Evolutionary conservation across 2,113 vertebrate genomes (phyloP), one percentile per base, ranked within the genome.

Genomic region (Ctenodactylus gundi): DNA sequence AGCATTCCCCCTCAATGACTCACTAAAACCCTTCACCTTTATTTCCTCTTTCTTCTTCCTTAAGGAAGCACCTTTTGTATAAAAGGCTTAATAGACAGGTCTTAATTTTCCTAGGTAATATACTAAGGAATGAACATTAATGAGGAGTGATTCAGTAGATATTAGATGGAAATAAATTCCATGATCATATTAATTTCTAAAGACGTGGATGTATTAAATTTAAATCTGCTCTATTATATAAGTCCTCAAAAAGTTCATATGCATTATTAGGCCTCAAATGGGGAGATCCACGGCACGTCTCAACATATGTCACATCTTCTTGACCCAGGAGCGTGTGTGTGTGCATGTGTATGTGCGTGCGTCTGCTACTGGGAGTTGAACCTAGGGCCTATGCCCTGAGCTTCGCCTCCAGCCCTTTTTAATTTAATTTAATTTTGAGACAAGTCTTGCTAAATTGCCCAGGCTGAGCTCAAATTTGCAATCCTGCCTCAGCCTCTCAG

Each of bases 101-200:
- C 17, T 87, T 31, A 17, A 76, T 73, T 92, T 87, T 76, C 39
- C 46, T 84, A 77, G n/a, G 64, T 75, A 8, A n/a, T 15, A 20
- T 87, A 29, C 57, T 76, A 76, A 85, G 39, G 15, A 84, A 34
- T 81, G 46, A 80, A 85, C 49, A 15, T 75, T 64, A 89, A 44
- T 81, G 6, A 80, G 78, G 7, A 91, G 2, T 85, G 15, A 72
- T 77, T 80, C 90, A 78, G 11, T 87, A 75, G 39, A 80, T 94
- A 62, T 0, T 85, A 72, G 17, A 10, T 88, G 39, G 18, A 51
- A 57, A 58, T 67, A 80, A 75, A 7, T 55, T 73, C 12, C 34
- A 53, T 90, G 46, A 89, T 65, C 36, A 75, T 51, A 88, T 41
- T 67, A 85, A 44, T 60, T 90, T 88, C 88, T 25, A 80, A 86